Conservation (phyloP, 2,888 invertebrate genomes). For the Aelia acuminata region DNA sequence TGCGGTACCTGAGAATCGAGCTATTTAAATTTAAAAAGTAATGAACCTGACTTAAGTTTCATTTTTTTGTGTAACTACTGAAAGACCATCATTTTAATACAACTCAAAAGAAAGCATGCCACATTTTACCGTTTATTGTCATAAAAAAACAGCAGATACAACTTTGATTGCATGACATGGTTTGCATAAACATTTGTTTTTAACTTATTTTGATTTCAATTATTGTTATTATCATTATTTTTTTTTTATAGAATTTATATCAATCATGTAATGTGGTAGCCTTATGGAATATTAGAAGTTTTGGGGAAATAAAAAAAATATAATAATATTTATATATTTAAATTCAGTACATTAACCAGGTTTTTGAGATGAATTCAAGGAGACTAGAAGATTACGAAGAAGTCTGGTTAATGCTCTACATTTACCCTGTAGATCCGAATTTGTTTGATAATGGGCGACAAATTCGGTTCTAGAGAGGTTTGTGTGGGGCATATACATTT, state of each 20-base stretch:
- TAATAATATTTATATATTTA: neutral
- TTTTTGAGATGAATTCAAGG: neutral
- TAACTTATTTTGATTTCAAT: neutral
- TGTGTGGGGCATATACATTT: constrained; percentile 93
- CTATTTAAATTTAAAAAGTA: too few relatives aligned
- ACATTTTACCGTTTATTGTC: too few relatives aligned
- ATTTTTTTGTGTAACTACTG: too few relatives aligned
- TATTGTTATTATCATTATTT: neutral
- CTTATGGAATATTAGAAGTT: neutral
- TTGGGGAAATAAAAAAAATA: neutral
- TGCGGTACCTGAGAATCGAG: too few relatives aligned
- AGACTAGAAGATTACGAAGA: neutral
- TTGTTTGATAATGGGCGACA: constrained; percentile 98
- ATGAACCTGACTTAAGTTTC: too few relatives aligned
- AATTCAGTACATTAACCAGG: neutral
- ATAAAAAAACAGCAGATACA: neutral
- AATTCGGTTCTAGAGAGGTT: constrained; percentile 99
- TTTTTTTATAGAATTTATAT: neutral
- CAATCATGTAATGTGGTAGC: neutral
- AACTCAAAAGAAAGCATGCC: too few relatives aligned
- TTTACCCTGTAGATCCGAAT: constrained; percentile 99
- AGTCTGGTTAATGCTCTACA: constrained; percentile 77
- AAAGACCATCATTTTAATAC: too few relatives aligned
- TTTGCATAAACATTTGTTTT: neutral
- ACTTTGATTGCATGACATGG: neutral